phyloP scores from a whole-genome alignment of 2,797 vertebrate genomes.

The Urosaurus nigricauda region DNA sequence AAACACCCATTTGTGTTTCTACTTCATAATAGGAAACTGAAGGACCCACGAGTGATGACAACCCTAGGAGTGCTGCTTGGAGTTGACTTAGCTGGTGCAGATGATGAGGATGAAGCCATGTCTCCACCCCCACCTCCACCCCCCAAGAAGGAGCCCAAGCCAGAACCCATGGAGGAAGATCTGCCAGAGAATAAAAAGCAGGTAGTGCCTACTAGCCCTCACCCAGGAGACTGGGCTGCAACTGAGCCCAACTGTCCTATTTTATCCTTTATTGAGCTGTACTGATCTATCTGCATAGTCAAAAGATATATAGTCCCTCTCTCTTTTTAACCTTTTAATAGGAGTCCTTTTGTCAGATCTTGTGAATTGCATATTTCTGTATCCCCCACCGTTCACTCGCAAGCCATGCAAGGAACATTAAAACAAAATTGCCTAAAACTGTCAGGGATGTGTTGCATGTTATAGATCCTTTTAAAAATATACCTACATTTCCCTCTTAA shows the following conservation, averaged over 20 bases:
- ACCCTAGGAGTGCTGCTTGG: slow-evolving; percentile 94
- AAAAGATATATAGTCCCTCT: background rate
- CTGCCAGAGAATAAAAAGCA: slow-evolving; percentile 93
- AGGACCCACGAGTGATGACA: slow-evolving; percentile 93
- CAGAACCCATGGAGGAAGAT: slow-evolving; percentile 86
- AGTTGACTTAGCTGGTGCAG: slow-evolving; percentile 88
- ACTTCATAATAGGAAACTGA: slow-evolving; percentile 83
- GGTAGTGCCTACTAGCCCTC: slow-evolving; percentile 68
- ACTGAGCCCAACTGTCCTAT: no score
- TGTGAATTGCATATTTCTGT: background rate
- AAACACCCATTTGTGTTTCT: background rate
- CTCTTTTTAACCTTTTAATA: background rate
- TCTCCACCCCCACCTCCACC: slow-evolving; percentile 86
- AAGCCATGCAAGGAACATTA: background rate
- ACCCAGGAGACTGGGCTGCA: background rate
- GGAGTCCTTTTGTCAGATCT: background rate
- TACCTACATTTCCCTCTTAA: background rate
- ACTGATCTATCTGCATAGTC: background rate
- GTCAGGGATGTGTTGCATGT: background rate
- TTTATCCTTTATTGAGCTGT: background rate
- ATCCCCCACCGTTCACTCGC: background rate
- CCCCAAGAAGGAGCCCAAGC: slow-evolving; percentile 81
- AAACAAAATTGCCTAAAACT: background rate
- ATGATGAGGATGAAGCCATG: slow-evolving; percentile 88
- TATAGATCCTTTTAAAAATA: no score